Evolutionary conservation across 2,113 vertebrate genomes (phyloP).

Genomic region (Grallaria varia): DNA sequence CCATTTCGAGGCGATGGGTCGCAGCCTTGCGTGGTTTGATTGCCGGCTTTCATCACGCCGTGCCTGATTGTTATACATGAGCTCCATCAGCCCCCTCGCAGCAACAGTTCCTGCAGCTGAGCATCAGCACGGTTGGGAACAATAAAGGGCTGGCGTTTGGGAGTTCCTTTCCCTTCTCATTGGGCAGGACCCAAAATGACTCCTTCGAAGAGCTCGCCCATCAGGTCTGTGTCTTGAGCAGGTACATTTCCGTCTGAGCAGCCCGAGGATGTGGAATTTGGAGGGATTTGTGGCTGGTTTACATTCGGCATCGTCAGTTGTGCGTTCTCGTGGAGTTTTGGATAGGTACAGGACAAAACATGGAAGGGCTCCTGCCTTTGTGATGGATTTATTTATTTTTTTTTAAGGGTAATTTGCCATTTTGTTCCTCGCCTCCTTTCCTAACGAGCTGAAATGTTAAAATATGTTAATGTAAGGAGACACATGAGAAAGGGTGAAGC

Average conservation of each 20-base stretch:
- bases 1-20: neutral
- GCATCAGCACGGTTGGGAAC: neutral
- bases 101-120: conserved; percentile 6
- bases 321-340: neutral
- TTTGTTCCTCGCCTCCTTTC: neutral
- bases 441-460: conserved; percentile 47
- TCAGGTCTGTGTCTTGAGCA: neutral
- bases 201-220: neutral
- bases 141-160: neutral
- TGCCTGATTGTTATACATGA: neutral
- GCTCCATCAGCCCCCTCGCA: neutral
- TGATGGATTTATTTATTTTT: too few species aligned
- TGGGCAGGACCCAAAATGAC: neutral
- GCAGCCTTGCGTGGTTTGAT: neutral
- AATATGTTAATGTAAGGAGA: conserved; percentile 54
- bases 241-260: neutral
- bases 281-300: neutral
- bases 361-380: neutral
- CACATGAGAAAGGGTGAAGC: conserved; percentile 27
- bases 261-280: neutral
- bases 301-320: neutral
- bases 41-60: neutral
- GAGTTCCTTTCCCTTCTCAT: neutral
- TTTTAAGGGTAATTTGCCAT: neutral
- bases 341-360: neutral